Percentiles rank a stretch among this genome's conserved stretches.
phyloP scores from a whole-genome alignment of 2,797 vertebrate genomes.

The Pantherophis alleghaniensis region DNA sequence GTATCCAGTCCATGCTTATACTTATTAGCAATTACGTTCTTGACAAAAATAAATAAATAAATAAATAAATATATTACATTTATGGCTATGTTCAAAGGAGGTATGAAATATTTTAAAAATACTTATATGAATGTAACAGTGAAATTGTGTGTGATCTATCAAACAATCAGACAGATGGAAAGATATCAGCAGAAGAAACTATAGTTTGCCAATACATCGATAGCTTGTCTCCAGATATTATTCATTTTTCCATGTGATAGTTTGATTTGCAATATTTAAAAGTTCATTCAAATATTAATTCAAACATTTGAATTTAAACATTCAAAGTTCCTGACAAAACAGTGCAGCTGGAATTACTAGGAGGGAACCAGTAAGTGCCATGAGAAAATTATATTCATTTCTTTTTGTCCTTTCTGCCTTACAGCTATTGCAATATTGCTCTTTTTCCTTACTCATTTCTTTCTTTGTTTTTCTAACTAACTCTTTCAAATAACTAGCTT shows the following conservation, averaged over 20 bases:
- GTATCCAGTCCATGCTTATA: too few species aligned
- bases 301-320: too few species aligned
- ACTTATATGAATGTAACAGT: background rate
- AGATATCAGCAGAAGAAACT: background rate
- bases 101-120: background rate
- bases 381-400: background rate
- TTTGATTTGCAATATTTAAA: background rate
- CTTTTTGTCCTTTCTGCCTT: background rate
- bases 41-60: too few species aligned
- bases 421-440: background rate
- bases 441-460: background rate
- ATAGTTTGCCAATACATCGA: background rate
- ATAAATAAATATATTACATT: background rate
- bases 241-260: background rate
- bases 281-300: background rate
- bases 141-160: background rate
- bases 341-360: background rate
- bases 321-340: background rate
- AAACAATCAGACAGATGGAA: background rate
- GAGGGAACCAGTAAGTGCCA: background rate
- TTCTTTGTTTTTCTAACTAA: background rate
- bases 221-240: background rate
- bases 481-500: background rate
- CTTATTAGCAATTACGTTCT: too few species aligned
- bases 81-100: background rate